phyloP scores from a whole-genome alignment of 1,140 invertebrate genomes.

The Eriocheir sinensis region DNA sequence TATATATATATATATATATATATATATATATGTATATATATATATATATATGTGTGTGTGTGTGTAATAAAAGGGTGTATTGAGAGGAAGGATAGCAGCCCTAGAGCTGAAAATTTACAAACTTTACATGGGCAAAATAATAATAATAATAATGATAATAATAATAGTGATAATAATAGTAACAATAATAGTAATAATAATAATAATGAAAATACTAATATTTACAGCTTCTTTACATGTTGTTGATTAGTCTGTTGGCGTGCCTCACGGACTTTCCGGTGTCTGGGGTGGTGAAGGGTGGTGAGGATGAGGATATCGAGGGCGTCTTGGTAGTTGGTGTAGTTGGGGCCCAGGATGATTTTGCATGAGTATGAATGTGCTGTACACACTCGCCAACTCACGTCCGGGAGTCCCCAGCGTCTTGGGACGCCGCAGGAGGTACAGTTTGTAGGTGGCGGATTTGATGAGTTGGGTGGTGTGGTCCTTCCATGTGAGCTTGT shows the following conservation, averaged over 20 bases:
- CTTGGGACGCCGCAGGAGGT: background rate
- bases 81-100: too few species aligned
- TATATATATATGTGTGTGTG: constrained; percentile 30
- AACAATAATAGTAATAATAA: constrained; percentile 16
- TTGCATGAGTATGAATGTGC: background rate
- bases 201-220: background rate
- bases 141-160: constrained; percentile 37
- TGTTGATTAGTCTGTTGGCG: too few species aligned
- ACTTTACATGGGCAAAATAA: background rate
- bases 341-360: too few species aligned
- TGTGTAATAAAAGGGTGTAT: background rate
- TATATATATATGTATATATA: constrained; percentile 32
- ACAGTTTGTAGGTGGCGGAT: too few species aligned
- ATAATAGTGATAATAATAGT: constrained; percentile 1
- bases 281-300: background rate
- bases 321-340: too few species aligned
- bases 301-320: too few species aligned
- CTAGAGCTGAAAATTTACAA: too few species aligned
- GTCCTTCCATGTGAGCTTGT: too few species aligned
- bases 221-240: too few species aligned
- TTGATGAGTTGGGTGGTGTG: too few species aligned
- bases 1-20: constrained; percentile 46
- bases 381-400: too few species aligned
- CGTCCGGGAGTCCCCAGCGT: background rate
- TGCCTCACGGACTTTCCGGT: background rate